These are phyloP conservation scores for Lasiommata megera DNA, from an alignment of 2,888 invertebrate genomes.

Conservation along the genomic window DNA sequence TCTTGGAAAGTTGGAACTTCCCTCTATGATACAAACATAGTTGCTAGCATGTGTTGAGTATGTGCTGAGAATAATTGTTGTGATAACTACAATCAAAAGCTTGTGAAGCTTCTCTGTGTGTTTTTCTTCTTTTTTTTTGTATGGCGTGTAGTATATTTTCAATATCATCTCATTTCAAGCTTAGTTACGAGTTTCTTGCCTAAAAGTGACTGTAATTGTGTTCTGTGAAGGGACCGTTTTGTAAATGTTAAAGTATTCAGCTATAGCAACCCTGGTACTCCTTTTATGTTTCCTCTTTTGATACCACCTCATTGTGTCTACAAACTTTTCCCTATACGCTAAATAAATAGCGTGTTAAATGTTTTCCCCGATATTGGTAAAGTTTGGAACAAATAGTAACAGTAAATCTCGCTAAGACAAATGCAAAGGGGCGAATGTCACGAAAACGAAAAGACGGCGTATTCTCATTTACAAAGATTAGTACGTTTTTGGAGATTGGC, in stretches of 20 bases:
- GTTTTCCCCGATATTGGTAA: slow-evolving; percentile 62
- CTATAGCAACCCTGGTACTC: too few relatives aligned
- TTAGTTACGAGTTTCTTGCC: neutral
- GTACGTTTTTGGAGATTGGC: neutral
- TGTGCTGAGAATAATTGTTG: too few relatives aligned
- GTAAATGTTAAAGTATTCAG: neutral
- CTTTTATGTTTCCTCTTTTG: neutral
- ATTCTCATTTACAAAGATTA: slow-evolving; percentile 4
- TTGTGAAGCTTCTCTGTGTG: too few relatives aligned
- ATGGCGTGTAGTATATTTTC: too few relatives aligned
- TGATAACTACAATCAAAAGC: too few relatives aligned
- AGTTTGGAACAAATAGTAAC: slow-evolving; percentile 48
- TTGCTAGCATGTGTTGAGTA: too few relatives aligned
- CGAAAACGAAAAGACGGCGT: slow-evolving; percentile 30
- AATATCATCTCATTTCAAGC: too few relatives aligned
- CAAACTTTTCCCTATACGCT: slow-evolving; percentile 20
- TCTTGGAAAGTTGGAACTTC: too few relatives aligned
- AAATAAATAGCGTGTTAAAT: slow-evolving; percentile 50
- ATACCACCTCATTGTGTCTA: neutral
- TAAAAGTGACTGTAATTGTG: neutral
- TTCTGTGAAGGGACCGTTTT: neutral
- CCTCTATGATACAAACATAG: too few relatives aligned
- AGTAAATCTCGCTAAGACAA: slow-evolving; percentile 48
- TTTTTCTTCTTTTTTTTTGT: too few relatives aligned
- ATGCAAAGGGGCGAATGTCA: slow-evolving; percentile 48